A percentile compares a stretch with the other conserved stretches of the same genome.
Conservation (phyloP, 2,113 vertebrate genomes). For the Aegypius monachus region DNA sequence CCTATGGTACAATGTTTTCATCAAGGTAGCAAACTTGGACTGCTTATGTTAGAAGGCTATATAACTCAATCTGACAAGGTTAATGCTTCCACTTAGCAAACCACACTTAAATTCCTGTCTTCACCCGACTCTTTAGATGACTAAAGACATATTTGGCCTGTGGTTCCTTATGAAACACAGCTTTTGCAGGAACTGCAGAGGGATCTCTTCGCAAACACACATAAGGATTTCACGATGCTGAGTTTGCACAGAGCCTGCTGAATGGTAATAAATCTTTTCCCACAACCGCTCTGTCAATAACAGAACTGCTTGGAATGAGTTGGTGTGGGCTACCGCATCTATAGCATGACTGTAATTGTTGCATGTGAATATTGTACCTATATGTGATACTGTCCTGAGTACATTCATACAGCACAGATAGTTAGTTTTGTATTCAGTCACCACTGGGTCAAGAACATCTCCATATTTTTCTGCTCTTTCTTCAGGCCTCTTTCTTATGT, state of each 20-base stretch:
- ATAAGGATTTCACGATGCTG: neutral
- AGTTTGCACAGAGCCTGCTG: neutral
- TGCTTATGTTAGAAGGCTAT: neutral
- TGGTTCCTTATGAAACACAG: neutral
- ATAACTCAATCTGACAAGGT: neutral
- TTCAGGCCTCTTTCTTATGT: neutral
- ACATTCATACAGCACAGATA: neutral
- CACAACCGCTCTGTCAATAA: neutral
- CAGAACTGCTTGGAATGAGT: neutral
- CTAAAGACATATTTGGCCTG: neutral
- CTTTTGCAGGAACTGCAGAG: neutral
- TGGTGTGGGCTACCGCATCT: neutral
- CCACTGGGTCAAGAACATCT: neutral
- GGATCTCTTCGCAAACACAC: neutral
- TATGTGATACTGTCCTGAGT: neutral
- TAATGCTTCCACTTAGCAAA: neutral
- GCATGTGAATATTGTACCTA: neutral
- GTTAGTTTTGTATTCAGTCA: neutral
- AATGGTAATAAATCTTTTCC: neutral
- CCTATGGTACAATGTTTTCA: neutral
- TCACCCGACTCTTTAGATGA: neutral
- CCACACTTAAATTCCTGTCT: neutral
- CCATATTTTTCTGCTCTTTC: neutral
- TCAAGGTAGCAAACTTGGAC: constrained; percentile 1
- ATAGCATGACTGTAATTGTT: neutral